Percentiles rank a stretch among this genome's conserved stretches.
Conservation (phyloP, 2,888 invertebrate genomes). For the Ganaspis brasiliensis region DNA sequence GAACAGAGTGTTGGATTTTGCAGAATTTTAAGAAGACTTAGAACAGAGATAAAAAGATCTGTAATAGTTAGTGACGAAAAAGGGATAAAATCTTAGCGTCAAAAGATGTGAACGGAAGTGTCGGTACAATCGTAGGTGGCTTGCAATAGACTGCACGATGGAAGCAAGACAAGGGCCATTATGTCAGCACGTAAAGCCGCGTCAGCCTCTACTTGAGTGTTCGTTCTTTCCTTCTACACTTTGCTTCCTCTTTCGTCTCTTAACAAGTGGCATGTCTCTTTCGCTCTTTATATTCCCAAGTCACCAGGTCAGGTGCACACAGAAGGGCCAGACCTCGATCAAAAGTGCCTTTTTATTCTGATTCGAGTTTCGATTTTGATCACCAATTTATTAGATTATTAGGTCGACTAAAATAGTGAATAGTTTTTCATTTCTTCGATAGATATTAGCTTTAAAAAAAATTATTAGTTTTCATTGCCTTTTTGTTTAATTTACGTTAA, state of each 20-base stretch:
- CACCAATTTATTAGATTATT: neutral
- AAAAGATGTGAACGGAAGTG: slow-evolving; percentile 63
- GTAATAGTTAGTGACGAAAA: slow-evolving; percentile 19
- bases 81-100: slow-evolving; percentile 55
- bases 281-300: slow-evolving; percentile 43
- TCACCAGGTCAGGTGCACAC: slow-evolving; percentile 47
- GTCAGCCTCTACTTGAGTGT: slow-evolving; percentile 75
- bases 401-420: neutral
- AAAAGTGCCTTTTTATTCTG: slow-evolving; percentile 35
- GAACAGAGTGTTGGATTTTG: neutral
- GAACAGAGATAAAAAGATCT: neutral
- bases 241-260: slow-evolving; percentile 42
- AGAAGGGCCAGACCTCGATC: slow-evolving; percentile 28
- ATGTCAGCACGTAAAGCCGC: slow-evolving; percentile 76
- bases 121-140: slow-evolving; percentile 60
- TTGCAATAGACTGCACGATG: slow-evolving; percentile 69
- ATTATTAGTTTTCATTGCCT: too few relatives aligned
- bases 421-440: neutral
- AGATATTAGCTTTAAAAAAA: too few relatives aligned
- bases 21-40: neutral
- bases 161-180: slow-evolving; percentile 75
- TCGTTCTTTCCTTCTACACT: slow-evolving; percentile 63
- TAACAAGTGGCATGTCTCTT: slow-evolving; percentile 53
- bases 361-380: slow-evolving; percentile 6
- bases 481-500: too few relatives aligned